Evolutionary conservation across 2,888 invertebrate genomes (phyloP).

Genomic region (Azorinus chamasolen): DNA sequence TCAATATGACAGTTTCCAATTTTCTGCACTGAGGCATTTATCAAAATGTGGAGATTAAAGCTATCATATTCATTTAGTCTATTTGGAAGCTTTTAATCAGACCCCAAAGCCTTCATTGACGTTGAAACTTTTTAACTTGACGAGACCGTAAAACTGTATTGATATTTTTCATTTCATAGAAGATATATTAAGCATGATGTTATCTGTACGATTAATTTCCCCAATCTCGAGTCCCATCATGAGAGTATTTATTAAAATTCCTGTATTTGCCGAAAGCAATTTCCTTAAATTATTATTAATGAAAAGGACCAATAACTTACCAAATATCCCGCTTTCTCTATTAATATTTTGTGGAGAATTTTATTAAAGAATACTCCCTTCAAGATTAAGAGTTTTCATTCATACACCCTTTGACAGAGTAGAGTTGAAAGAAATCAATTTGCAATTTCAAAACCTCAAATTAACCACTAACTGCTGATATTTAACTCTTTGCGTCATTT

Average conservation of each 20-base stretch:
- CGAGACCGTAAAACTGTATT: background rate
- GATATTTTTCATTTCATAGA: background rate
- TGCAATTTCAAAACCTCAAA: too few relatives aligned
- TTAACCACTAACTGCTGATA: too few relatives aligned
- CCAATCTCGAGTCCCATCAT: background rate
- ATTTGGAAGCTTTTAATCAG: background rate
- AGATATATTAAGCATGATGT: slow-evolving; percentile 3
- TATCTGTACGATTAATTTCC: slow-evolving; percentile 4
- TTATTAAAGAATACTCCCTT: background rate
- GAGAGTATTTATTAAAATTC: slow-evolving; percentile 5
- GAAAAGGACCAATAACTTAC: slow-evolving; percentile 4
- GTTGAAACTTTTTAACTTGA: background rate
- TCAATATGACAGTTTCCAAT: too few relatives aligned
- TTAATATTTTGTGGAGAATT: background rate
- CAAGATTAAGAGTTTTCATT: too few relatives aligned
- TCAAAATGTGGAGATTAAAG: too few relatives aligned
- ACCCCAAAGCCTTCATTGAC: background rate
- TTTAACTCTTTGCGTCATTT: too few relatives aligned
- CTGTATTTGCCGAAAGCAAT: slow-evolving; percentile 6
- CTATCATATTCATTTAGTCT: slow-evolving; percentile 11
- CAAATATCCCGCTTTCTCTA: background rate
- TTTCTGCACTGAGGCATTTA: too few relatives aligned
- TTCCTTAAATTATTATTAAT: slow-evolving; percentile 5
- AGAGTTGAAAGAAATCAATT: too few relatives aligned
- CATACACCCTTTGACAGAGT: too few relatives aligned